phyloP scores from a whole-genome alignment of 2,888 invertebrate genomes.

The Campopleginae sp. region DNA sequence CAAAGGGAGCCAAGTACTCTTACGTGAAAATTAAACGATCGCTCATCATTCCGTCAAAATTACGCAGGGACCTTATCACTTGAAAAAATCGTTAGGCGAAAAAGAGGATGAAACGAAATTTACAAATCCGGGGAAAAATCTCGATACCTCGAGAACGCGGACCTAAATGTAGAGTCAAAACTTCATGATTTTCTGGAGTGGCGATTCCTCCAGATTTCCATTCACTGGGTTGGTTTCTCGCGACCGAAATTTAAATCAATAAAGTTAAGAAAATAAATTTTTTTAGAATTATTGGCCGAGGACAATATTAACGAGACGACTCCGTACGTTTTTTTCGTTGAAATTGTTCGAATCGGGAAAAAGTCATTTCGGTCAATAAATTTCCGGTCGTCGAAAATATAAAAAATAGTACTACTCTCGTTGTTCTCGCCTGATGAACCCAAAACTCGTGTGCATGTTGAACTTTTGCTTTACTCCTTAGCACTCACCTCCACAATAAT shows the following conservation, averaged over 20 bases:
- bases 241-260: not conserved
- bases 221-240: not conserved
- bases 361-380: not conserved
- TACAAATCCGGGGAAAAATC: not conserved
- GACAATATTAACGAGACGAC: not conserved
- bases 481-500: not conserved
- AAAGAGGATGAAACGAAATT: not conserved
- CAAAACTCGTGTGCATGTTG: constrained; percentile 17
- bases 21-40: not conserved
- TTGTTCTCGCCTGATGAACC: not conserved
- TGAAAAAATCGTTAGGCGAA: not conserved
- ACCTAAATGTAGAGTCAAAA: not conserved
- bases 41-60: not conserved
- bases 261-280: not conserved
- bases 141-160: not conserved
- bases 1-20: not conserved
- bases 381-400: not conserved
- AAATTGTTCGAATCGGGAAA: not conserved
- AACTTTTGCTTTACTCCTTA: constrained; percentile 33
- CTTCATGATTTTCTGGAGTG: not conserved
- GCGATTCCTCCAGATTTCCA: not conserved
- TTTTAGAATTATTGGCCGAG: not conserved
- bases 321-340: not conserved
- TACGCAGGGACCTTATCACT: not conserved
- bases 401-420: not conserved